Conservation (phyloP, 2,797 vertebrate species). For the Masticophis lateralis region DNA sequence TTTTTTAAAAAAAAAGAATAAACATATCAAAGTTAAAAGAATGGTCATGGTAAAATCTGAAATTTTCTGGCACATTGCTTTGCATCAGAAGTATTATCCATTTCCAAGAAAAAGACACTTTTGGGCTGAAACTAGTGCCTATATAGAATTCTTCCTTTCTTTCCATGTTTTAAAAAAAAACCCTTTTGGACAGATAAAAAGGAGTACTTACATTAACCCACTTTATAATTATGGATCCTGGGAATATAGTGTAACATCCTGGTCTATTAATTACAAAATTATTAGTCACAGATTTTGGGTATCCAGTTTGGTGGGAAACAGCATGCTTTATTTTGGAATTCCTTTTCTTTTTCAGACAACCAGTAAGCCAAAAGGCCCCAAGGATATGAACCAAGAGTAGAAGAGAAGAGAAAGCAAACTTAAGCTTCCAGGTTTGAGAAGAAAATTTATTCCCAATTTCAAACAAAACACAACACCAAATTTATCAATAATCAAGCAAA, state of each 20-base stretch:
- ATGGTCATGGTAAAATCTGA: constrained; percentile 42
- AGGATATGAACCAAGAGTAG: not conserved
- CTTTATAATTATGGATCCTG: not conserved
- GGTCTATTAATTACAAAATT: not conserved
- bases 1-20: not conserved
- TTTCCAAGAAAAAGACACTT: constrained; percentile 63
- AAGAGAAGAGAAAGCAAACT: not conserved
- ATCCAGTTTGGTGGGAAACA: not conserved
- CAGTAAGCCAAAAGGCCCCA: not conserved
- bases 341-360: not conserved
- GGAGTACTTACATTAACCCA: not conserved
- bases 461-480: not conserved
- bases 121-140: constrained; percentile 51
- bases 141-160: constrained; percentile 51
- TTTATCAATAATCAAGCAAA: not conserved
- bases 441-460: not conserved
- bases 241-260: not conserved
- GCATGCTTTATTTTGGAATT: not conserved
- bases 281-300: not conserved
- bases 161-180: constrained; percentile 24
- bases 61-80: constrained; percentile 64
- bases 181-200: constrained; percentile 32
- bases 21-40: constrained; percentile 49
- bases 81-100: constrained; percentile 57
- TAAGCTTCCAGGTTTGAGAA: not conserved